Evolutionary conservation across 1,140 invertebrate genomes (phyloP).

Genomic region (Diprion similis): DNA sequence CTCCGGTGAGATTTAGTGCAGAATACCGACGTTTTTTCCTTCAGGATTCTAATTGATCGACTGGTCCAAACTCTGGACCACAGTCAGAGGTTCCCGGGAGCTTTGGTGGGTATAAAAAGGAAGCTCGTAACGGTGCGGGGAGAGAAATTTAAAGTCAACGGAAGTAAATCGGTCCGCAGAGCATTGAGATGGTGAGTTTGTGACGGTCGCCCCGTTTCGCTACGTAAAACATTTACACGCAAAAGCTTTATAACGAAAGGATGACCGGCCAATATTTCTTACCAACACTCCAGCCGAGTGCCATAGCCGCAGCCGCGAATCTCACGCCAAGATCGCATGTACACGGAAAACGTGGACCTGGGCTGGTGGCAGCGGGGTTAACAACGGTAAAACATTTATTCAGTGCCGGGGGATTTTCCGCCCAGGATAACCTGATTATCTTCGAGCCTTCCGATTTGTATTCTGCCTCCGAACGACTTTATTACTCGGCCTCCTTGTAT

Average conservation of each 20-base stretch:
- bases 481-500: slow-evolving; percentile 5
- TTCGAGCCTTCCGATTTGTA: slow-evolving; percentile 7
- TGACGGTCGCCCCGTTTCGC: neutral
- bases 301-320: too few relatives aligned
- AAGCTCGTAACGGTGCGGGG: too few relatives aligned
- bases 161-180: neutral
- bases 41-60: neutral
- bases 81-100: neutral
- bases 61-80: neutral
- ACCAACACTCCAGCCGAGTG: neutral
- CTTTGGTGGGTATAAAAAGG: neutral
- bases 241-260: slow-evolving; percentile 5
- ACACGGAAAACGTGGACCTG: too few relatives aligned
- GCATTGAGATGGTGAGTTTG: neutral
- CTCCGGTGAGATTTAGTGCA: too few relatives aligned
- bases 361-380: neutral
- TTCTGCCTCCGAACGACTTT: neutral
- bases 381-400: slow-evolving; percentile 6
- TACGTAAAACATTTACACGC: neutral
- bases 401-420: neutral
- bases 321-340: too few relatives aligned
- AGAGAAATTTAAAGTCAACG: slow-evolving; percentile 3
- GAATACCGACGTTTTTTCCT: neutral
- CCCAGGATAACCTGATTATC: slow-evolving; percentile 7
- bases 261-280: neutral